Evolutionary conservation across 2,888 invertebrate genomes (phyloP).

Genomic region (Zhuqinia jingwanae): DNA sequence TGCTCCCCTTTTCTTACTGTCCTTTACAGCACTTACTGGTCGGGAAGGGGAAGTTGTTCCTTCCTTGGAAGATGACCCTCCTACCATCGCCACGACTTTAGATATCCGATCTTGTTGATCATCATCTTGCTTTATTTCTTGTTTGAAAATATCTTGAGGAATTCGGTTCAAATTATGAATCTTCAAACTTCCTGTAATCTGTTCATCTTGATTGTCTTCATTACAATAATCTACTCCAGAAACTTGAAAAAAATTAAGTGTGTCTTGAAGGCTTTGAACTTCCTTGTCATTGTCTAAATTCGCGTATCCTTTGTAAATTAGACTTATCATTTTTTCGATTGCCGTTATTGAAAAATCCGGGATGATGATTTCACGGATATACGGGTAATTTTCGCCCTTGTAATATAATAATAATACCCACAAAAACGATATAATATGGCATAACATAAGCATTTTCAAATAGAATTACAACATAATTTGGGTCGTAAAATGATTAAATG

Average conservation of each 20-base stretch:
- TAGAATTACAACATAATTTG: background rate
- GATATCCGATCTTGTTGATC: background rate
- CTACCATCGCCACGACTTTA: background rate
- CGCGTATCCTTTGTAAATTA: slow-evolving; percentile 66
- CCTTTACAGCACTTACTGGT: too few species aligned
- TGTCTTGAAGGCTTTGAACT: slow-evolving; percentile 20
- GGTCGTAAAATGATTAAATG: too few species aligned
- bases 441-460: background rate
- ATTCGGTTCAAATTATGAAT: slow-evolving; percentile 50
- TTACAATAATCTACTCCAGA: background rate
- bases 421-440: background rate
- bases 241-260: slow-evolving; percentile 54
- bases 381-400: slow-evolving; percentile 65
- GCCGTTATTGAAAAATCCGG: slow-evolving; percentile 62
- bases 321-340: slow-evolving; percentile 48
- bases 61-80: background rate
- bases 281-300: slow-evolving; percentile 33
- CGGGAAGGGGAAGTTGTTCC: too few species aligned
- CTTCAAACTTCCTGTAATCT: slow-evolving; percentile 31
- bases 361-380: slow-evolving; percentile 37
- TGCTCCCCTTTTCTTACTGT: too few species aligned
- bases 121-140: background rate
- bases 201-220: background rate
- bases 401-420: background rate
- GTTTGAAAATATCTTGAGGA: slow-evolving; percentile 46